A percentile compares a stretch with the other conserved stretches of the same genome.
phyloP scores from a whole-genome alignment of 2,113 vertebrate species.

The Crotophaga sulcirostris region DNA sequence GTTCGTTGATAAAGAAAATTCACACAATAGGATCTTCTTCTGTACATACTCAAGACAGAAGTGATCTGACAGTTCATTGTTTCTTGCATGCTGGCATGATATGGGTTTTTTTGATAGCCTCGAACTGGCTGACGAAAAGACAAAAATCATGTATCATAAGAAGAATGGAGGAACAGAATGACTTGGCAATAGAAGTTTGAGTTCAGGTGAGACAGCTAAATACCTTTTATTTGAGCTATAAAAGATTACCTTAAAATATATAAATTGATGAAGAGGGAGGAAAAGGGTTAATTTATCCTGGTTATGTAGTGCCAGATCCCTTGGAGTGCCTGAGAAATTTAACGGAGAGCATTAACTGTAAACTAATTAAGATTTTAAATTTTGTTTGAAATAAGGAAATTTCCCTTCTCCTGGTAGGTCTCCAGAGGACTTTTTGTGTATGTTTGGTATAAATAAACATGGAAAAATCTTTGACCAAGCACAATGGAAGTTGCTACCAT shows the following conservation, averaged over 20 bases:
- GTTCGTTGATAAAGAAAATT: constrained; percentile 24
- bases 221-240: neutral
- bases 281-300: neutral
- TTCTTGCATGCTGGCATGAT: neutral
- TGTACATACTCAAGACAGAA: neutral
- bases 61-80: neutral
- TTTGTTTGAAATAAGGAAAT: neutral
- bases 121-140: neutral
- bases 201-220: neutral
- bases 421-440: neutral
- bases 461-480: neutral
- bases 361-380: neutral
- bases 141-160: neutral
- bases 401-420: neutral
- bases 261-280: neutral
- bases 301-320: neutral
- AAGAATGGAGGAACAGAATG: neutral
- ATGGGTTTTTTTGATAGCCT: neutral
- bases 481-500: neutral
- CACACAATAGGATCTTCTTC: neutral
- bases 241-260: neutral
- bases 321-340: neutral
- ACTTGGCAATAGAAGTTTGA: neutral
- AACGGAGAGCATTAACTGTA: neutral
- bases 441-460: neutral